Percentiles rank a stretch among this genome's conserved stretches.
phyloP scores from a whole-genome alignment of 64 coral and sea anemone species.

The Porites lutea region DNA sequence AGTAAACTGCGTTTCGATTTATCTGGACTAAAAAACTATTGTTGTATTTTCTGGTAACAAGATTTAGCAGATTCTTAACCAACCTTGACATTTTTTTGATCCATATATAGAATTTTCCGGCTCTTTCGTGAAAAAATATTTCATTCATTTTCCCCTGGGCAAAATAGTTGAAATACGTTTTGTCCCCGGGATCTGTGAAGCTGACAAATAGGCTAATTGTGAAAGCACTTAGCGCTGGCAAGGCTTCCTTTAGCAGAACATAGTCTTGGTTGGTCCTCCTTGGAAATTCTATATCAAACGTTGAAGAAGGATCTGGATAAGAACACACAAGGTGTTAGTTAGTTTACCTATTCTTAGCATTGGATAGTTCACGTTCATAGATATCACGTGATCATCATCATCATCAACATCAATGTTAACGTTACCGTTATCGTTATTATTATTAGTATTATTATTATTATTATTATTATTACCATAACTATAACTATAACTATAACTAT shows the following conservation, averaged over 20 bases:
- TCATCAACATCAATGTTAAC: no score
- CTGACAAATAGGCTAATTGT: conserved; percentile 75
- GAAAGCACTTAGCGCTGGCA: conserved; percentile 41
- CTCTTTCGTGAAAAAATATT: conserved; percentile 60
- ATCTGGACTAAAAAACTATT: no score
- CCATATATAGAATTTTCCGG: not conserved
- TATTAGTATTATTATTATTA: no score
- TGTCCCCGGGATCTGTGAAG: conserved; percentile 38
- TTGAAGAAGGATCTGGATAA: conserved; percentile 11
- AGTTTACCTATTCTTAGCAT: no score
- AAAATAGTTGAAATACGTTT: conserved; percentile 65
- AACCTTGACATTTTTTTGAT: conserved; percentile 35
- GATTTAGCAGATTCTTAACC: not conserved
- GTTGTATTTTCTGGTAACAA: no score
- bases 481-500: no score
- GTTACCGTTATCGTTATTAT: no score
- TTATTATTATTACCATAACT: no score
- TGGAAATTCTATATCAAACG: conserved; percentile 66
- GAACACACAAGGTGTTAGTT: not conserved
- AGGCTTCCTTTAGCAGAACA: not conserved
- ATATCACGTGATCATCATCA: no score
- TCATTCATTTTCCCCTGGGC: not conserved
- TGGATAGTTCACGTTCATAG: no score
- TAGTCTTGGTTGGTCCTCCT: conserved; percentile 3
- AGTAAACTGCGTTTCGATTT: no score